Base-by-base conservation (phyloP, 1,140 invertebrate species). In the Atta colombica region DNA sequence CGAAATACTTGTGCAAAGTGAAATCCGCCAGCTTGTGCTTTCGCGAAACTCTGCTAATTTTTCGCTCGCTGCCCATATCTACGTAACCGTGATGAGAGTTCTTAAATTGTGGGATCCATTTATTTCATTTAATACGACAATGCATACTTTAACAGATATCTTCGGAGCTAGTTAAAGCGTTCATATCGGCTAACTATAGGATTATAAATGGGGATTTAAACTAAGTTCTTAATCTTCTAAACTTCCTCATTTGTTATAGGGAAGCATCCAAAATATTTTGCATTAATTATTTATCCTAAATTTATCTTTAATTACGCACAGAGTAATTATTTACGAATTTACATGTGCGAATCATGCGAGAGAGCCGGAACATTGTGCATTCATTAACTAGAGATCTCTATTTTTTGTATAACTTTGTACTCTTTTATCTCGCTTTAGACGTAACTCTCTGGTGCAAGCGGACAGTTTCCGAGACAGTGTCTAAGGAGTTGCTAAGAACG, bases 391-490 rank as follows among this genome's bases (percentile, higher is more conserved):
- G 25, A 51, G 10, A 61, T 75, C 39, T 61, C n/a, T 69, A 84
- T 84, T 84, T 84, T 45, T 12, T 74, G 51, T 53, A 63, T 18
- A 85, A 85, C 63, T 85, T 85, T 25, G 28, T 49, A 65, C 49
- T 58, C 53, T 80, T 60, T 80, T 61, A 18, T 12, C 39, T 61
- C 39, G 55, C 80, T 51, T 84, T 21, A 63, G 55, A 74, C 58
- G 71, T 75, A 75, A 84, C 35, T 84, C 55, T 82, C 25, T 21
- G 45, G 45, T 6, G 55, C 69, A 8, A 49, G 14, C 69, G 58
- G 68, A 63, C 80, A 75, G 80, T 75, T 84, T 75, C 80, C 80
- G 80, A 84, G 80, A 75, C 80, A 63, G 12, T 75, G 80, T 75
- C 69, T 84, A 84, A 84, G 55, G 58, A 84, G 69, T 72, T 75